phyloP scores from a whole-genome alignment of 2,113 vertebrate species.

The Parotia lawesii region DNA sequence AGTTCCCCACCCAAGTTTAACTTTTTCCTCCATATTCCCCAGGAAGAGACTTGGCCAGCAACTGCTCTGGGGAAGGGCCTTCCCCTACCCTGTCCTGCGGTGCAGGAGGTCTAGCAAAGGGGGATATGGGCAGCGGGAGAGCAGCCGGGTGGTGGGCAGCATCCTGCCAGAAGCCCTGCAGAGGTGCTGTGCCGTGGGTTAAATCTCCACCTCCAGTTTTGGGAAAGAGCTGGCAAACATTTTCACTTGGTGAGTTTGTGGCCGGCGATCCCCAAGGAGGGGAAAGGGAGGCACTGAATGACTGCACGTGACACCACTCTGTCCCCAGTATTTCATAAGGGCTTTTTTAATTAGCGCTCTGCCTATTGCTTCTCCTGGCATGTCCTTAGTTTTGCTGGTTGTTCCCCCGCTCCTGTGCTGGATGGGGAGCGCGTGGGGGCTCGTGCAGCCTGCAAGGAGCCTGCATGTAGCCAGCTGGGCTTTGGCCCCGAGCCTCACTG shows the following conservation, averaged over 20 bases:
- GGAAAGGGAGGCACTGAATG: neutral
- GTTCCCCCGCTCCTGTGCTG: neutral
- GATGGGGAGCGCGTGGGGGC: neutral
- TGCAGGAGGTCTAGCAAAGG: neutral
- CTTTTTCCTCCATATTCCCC: neutral
- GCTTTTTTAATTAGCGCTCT: neutral
- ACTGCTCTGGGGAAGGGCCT: neutral
- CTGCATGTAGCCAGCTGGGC: neutral
- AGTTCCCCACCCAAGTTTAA: neutral
- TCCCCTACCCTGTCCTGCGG: accelerated
- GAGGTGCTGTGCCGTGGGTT: neutral
- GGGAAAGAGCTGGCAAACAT: neutral
- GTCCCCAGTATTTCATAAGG: neutral
- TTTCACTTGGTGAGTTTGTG: neutral
- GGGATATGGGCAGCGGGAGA: accelerated
- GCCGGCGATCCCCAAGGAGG: neutral
- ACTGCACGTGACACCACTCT: accelerated
- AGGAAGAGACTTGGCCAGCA: neutral
- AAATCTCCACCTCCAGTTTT: neutral
- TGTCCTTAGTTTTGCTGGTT: neutral
- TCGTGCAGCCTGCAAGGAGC: neutral
- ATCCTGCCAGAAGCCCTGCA: neutral
- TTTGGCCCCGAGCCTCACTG: neutral
- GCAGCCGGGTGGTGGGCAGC: accelerated
- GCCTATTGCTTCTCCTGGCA: neutral